Base-by-base conservation (phyloP, 2,888 invertebrate genomes). In the Coenonympha arcania region DNA sequence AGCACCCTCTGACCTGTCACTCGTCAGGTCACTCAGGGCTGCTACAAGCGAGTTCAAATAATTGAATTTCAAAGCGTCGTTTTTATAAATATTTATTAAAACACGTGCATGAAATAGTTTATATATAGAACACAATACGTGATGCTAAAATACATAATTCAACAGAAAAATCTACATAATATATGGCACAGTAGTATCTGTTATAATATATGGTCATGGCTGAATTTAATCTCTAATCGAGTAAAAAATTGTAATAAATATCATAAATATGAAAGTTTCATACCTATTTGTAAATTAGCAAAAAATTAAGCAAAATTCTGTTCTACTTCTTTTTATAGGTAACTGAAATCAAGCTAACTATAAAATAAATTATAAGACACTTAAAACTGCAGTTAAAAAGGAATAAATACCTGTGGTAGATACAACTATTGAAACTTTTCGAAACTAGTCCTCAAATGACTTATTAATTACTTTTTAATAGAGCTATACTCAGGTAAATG, bases 21-120 rank as follows among this genome's bases (percentile, higher is more conserved):
- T n/a, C n/a, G n/a, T n/a, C n/a, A n/a, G 8, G 15, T 37, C 46
- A 45, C 6, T 37, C 24, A 36, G 41, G 24, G 30, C 42, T 26
- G 43, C 30, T 34, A 33, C 33, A 50, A 48, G 36, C 11, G 37
- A 36, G 43, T 50, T 48, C 9, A 34, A 37, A 48, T 50, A 48
- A 51, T 56, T 46, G 45, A 50, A 46, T 43, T 56, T 53, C 46
- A 53, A 56, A 48, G 37, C 39, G 43, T 37, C 45, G 22, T 22
- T 47, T 45, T 28, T 47, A 54, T 54, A 56, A 54, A 56, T 54
- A 54, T 56, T 54, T 54, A 56, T 54, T 15, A 49, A 54, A 13
- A 51, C 56, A 56, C 54, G 51, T 56, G 56, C 46, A 41, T 20
- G 18, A 34, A 19, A 9, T 34, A n/a, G 18, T 19, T 24, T 18